These are phyloP conservation scores for Cantharis lateralis DNA, from an alignment of 2,888 invertebrate species.

Conservation along the genomic window DNA sequence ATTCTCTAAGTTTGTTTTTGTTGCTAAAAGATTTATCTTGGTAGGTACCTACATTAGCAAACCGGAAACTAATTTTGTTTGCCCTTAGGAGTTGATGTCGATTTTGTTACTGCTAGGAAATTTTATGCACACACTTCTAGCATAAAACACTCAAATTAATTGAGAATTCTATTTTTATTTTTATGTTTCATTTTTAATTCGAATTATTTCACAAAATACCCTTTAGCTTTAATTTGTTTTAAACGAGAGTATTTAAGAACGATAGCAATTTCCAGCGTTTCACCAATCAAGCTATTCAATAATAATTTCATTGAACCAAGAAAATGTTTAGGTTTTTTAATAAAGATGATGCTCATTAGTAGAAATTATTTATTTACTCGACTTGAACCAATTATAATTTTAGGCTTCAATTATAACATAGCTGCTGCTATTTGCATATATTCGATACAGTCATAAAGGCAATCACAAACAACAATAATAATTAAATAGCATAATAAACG, in stretches of 20 bases:
- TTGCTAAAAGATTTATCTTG: slow-evolving; percentile 8
- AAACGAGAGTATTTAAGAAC: neutral
- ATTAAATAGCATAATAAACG: neutral
- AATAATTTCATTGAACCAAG: neutral
- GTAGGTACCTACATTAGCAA: slow-evolving; percentile 4
- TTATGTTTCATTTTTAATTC: neutral
- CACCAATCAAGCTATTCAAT: neutral
- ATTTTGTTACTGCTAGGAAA: neutral
- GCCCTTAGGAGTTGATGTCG: neutral
- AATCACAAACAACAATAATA: neutral
- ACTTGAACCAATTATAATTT: slow-evolving; percentile 3
- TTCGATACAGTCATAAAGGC: neutral
- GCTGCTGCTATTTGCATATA: neutral
- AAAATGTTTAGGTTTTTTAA: neutral
- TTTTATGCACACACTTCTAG: too few species aligned
- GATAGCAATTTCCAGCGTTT: neutral
- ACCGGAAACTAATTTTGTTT: slow-evolving; percentile 10
- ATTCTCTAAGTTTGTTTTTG: slow-evolving; percentile 16
- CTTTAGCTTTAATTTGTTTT: neutral
- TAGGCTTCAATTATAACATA: slow-evolving; percentile 1
- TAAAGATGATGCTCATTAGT: neutral
- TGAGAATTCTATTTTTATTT: too few species aligned
- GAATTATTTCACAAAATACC: neutral
- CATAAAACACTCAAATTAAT: neutral
- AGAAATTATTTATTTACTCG: neutral